Percentiles rank a stretch among this genome's conserved stretches.
Conservation (phyloP, 2,888 invertebrate genomes). For the Habrosyne pyritoides region DNA sequence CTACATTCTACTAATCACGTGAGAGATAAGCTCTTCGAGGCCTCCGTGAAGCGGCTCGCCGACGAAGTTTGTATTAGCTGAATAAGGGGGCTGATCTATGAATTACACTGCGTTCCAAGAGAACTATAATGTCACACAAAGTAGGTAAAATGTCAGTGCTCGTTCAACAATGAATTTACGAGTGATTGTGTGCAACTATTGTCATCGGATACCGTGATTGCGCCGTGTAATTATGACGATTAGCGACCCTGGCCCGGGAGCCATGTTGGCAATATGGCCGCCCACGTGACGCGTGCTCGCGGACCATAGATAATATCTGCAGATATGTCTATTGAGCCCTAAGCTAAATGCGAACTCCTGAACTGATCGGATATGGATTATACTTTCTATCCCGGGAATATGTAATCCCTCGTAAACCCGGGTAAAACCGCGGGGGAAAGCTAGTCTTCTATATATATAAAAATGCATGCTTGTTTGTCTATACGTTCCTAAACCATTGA, state of each 20-base stretch:
- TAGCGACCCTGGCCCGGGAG: constrained; percentile 50
- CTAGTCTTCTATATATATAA: too few species aligned
- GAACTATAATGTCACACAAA: background rate
- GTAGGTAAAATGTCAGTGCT: background rate
- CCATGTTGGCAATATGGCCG: constrained; percentile 50
- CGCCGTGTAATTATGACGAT: constrained; percentile 34
- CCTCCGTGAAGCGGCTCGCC: too few species aligned
- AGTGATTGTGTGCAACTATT: constrained; percentile 28
- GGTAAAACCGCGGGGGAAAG: too few species aligned
- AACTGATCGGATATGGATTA: too few species aligned
- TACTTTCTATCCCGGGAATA: too few species aligned
- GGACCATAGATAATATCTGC: constrained; percentile 10
- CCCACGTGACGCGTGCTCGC: constrained; percentile 35
- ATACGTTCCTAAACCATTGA: too few species aligned
- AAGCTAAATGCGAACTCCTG: background rate
- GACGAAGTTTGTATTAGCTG: too few species aligned
- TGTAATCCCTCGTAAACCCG: too few species aligned
- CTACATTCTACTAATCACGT: too few species aligned
- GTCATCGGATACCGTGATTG: constrained; percentile 48
- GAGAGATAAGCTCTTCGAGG: too few species aligned
- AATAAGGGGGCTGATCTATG: too few species aligned
- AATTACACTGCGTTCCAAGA: background rate
- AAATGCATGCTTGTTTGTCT: too few species aligned
- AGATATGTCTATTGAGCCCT: background rate
- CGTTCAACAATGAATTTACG: constrained; percentile 5